These are phyloP conservation scores for Drosophila leonis DNA, from an alignment of 2,888 invertebrate species.

Conservation along the genomic window DNA sequence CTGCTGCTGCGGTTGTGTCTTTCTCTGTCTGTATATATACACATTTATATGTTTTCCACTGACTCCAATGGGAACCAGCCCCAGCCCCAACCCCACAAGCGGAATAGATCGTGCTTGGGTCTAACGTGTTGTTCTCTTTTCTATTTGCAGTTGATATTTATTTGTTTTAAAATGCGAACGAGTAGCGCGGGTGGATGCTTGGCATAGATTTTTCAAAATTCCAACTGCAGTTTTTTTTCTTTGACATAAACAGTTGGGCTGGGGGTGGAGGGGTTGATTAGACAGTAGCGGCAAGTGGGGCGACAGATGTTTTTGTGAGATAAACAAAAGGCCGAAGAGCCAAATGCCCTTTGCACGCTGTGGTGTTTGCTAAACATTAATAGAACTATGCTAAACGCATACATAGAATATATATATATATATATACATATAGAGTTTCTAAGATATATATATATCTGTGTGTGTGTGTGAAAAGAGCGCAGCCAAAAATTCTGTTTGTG, in stretches of 20 bases:
- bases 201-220: constrained; percentile 20
- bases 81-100: not conserved
- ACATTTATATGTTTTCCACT: not conserved
- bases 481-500: constrained; percentile 9
- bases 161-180: constrained; percentile 47
- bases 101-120: not conserved
- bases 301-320: constrained; percentile 54
- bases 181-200: not conserved
- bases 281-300: not conserved
- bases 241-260: constrained; percentile 50
- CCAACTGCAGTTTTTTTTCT: constrained; percentile 40
- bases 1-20: constrained; percentile 17
- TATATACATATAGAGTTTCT: constrained; percentile 48
- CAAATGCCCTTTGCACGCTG: constrained; percentile 57
- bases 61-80: not conserved
- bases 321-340: constrained; percentile 55
- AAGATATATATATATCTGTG: constrained; percentile 5
- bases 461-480: constrained; percentile 21
- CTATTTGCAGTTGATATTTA: constrained; percentile 64
- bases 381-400: constrained; percentile 65
- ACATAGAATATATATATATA: constrained; percentile 33
- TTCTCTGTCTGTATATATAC: not conserved
- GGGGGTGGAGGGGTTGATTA: not conserved
- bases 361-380: constrained; percentile 69
- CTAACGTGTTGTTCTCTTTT: constrained; percentile 18